These are phyloP conservation scores for Drosophila lini DNA, from an alignment of 1,140 invertebrate genomes.

Conservation along the genomic window DNA sequence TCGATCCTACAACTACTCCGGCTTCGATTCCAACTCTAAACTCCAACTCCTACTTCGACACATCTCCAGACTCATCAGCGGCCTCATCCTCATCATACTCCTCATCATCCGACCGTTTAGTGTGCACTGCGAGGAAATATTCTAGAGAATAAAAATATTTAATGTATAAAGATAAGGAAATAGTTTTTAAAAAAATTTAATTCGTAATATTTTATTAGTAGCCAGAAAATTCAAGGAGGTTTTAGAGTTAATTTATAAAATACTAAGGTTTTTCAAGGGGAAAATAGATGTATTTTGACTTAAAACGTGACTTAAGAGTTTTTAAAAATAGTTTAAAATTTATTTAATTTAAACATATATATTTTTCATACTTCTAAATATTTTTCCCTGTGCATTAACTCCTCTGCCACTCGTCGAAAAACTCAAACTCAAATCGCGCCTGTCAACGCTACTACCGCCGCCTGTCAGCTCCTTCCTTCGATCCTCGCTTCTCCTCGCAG, in stretches of 20 bases:
- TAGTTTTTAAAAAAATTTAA: background rate
- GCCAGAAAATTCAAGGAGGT: background rate
- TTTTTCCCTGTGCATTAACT: slow-evolving; percentile 1
- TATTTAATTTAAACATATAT: too few species aligned
- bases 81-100: slow-evolving; percentile 20
- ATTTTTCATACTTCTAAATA: background rate
- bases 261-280: too few species aligned
- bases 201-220: too few species aligned
- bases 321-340: too few species aligned
- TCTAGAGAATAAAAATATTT: background rate
- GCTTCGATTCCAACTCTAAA: slow-evolving; percentile 10
- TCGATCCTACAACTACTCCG: slow-evolving; percentile 20
- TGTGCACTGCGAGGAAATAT: background rate
- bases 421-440: slow-evolving; percentile 31
- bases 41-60: slow-evolving; percentile 9
- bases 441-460: slow-evolving; percentile 52
- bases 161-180: too few species aligned
- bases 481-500: background rate
- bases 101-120: slow-evolving; percentile 5
- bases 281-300: background rate
- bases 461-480: slow-evolving; percentile 45
- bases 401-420: slow-evolving; percentile 13
- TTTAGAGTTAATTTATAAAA: background rate
- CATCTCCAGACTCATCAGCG: slow-evolving; percentile 34
- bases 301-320: too few species aligned